Conservation (phyloP, 2,113 vertebrate genomes). For the Limnothrissa miodon region DNA sequence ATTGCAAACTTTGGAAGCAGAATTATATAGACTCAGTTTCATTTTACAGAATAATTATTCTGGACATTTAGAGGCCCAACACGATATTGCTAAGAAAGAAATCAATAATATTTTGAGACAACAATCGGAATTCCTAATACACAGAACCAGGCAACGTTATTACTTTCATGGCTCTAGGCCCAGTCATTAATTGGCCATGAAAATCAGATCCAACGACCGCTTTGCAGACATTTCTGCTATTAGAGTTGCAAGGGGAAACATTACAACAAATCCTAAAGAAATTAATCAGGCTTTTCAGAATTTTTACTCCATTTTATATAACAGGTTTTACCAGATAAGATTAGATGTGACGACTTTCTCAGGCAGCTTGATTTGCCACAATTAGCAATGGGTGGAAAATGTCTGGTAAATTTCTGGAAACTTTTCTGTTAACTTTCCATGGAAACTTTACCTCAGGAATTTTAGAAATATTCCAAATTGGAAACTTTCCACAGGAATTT, state of each 20-base stretch:
- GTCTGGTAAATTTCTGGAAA: too few species aligned
- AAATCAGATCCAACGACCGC: neutral
- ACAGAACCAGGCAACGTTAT: neutral
- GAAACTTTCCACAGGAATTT: too few species aligned
- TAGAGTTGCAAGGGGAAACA: neutral
- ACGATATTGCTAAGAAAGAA: neutral
- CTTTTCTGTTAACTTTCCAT: too few species aligned
- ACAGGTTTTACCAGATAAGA: neutral
- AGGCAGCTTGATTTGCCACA: neutral
- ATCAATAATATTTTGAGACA: neutral
- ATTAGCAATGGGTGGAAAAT: neutral
- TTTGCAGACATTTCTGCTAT: neutral
- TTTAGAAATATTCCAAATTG: too few species aligned
- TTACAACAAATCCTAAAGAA: neutral
- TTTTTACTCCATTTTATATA: neutral
- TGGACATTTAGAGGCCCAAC: neutral
- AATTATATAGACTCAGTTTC: neutral
- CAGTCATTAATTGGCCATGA: neutral
- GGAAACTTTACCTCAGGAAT: too few species aligned
- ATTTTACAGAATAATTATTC: neutral
- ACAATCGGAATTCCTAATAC: neutral
- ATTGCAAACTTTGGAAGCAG: neutral
- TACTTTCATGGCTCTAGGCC: neutral
- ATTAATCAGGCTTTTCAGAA: neutral
- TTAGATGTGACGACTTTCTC: neutral